Base-by-base conservation (phyloP, 2,888 invertebrate genomes). In the Nymphalis polychloros region DNA sequence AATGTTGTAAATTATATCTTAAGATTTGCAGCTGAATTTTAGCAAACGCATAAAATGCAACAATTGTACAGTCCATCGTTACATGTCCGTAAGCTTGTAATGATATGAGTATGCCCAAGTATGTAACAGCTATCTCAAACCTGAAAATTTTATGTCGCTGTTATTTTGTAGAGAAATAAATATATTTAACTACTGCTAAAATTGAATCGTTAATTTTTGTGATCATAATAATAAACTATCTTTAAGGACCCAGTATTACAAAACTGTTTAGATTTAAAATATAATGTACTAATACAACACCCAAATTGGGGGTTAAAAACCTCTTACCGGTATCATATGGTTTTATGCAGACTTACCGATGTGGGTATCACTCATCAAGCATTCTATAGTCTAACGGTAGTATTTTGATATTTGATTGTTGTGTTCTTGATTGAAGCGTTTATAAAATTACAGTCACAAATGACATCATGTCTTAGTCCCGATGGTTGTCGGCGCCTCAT, bases 1-100 rank as follows among this genome's bases (percentile, higher is more conserved):
- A 73, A 50, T 87, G 83, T 72, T 89, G 85, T 10, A 90, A 73
- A 75, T 87, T 81, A 63, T 86, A 81, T 68, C 86, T 79, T 7
- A 91, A 77, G 53, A 90, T 83, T 64, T 82, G 79, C 64, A 90
- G 80, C 73, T 91, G 91, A 20, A 81, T 81, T 71, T 81, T 84
- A 23, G 84, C 85, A 78, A 88, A 88, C 0, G 85, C 80, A 72
- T 84, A 89, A 59, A 90, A 86, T 7, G 85, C 80, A 3, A 87
- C 86, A 16, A 91, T 86, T 2, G 86, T 88, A 60, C 89, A 89
- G 65, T 91, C 90, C 86, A 89, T 81, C 8, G 89, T 87, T 2
- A 84, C 84, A 69, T 89, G 84, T 0, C 85, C 89, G 63, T 82
- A 87, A 0, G 81, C 91, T 82, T 89, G 89, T 13, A 84, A 68